phyloP scores from a whole-genome alignment of 2,797 vertebrate genomes.

The Lepilemur ruficaudatus region DNA sequence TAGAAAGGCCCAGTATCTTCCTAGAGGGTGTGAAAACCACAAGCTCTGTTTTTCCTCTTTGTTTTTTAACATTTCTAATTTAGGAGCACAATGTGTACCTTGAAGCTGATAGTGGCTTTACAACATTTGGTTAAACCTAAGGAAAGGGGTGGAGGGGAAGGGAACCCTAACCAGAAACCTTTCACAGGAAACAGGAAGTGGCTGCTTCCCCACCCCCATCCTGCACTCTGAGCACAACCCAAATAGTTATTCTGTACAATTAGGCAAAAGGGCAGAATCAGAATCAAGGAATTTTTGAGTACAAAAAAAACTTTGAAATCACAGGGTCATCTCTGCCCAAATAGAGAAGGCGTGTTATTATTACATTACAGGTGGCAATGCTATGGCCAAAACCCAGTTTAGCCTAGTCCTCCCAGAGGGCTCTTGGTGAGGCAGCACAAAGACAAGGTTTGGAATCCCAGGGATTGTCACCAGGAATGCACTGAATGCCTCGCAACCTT shows the following conservation, averaged over 20 bases:
- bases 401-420: background rate
- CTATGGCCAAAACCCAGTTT: background rate
- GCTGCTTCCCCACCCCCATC: constrained; percentile 39
- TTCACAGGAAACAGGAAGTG: constrained; percentile 68
- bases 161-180: constrained; percentile 58
- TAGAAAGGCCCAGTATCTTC: constrained; percentile 52
- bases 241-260: background rate
- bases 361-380: background rate
- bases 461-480: constrained; percentile 70
- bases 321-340: background rate
- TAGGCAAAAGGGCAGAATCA: background rate
- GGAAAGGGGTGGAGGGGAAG: constrained; percentile 33
- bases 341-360: background rate
- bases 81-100: constrained; percentile 69
- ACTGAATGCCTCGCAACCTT: constrained; percentile 31
- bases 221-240: background rate
- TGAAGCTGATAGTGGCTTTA: constrained; percentile 53
- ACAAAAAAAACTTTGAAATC: background rate
- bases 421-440: background rate
- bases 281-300: background rate
- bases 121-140: constrained; percentile 44
- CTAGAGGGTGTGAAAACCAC: constrained; percentile 70
- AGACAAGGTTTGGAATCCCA: constrained; percentile 71
- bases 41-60: constrained; percentile 67
- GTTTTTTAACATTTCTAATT: constrained; percentile 73